A percentile compares a stretch with the other conserved stretches of the same genome.
Conservation (phyloP, 2,888 invertebrate species). For the Pachycephus smyrnensis region DNA sequence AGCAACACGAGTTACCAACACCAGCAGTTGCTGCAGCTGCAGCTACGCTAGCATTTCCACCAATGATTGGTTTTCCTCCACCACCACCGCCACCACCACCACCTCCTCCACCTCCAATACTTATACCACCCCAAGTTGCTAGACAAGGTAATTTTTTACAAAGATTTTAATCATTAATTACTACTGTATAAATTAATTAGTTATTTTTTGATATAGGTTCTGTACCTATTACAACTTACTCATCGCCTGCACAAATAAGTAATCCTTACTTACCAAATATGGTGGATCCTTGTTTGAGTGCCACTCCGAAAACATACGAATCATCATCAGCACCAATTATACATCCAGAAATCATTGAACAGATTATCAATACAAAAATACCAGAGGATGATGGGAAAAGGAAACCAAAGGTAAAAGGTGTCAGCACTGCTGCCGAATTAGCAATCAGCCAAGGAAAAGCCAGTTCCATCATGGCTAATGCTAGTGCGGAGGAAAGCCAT, state of each 20-base stretch:
- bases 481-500: slow-evolving; percentile 60
- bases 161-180: background rate
- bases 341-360: slow-evolving; percentile 62
- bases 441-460: slow-evolving; percentile 74
- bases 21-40: slow-evolving; percentile 60
- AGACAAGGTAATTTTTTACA: slow-evolving; percentile 59
- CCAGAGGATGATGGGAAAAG: slow-evolving; percentile 66
- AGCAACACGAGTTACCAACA: slow-evolving; percentile 70
- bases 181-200: slow-evolving; percentile 9
- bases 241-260: slow-evolving; percentile 63
- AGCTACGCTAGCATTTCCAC: slow-evolving; percentile 65
- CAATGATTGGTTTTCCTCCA: slow-evolving; percentile 72
- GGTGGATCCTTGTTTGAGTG: slow-evolving; percentile 57
- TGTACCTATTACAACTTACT: slow-evolving; percentile 60
- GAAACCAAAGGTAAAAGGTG: slow-evolving; percentile 75
- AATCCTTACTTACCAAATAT: slow-evolving; percentile 60
- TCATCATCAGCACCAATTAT: slow-evolving; percentile 57
- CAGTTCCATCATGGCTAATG: slow-evolving; percentile 65
- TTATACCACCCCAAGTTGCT: slow-evolving; percentile 78
- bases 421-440: slow-evolving; percentile 74
- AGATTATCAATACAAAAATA: slow-evolving; percentile 63
- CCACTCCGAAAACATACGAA: slow-evolving; percentile 67
- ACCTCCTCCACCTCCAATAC: slow-evolving; percentile 75
- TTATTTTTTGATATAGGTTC: slow-evolving; percentile 11
- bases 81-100: slow-evolving; percentile 74